Evolutionary conservation across 2,888 invertebrate genomes (phyloP), one percentile per base, ranked within the genome.

Genomic region (Salpingus planirostris): DNA sequence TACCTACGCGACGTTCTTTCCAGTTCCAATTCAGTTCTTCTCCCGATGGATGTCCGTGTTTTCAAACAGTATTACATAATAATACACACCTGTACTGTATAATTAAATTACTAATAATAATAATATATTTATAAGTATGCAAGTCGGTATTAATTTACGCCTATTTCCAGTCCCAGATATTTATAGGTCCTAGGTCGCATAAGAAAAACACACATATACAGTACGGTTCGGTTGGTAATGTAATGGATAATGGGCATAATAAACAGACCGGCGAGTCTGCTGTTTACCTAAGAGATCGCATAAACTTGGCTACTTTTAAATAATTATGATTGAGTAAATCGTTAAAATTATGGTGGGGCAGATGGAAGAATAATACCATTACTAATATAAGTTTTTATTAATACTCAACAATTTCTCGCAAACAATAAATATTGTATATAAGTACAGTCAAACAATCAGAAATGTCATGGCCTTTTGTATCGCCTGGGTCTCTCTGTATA

Each of bases 31-130:
- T 13, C 21, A 29, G 12, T 36, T 31, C 26, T 23, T 23, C n/a
- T n/a, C n/a, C n/a, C n/a, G n/a, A 29, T 22, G 29, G 12, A 22
- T 34, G 26, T 34, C 28, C 21, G 29, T 33, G 29, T 23, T 25
- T 24, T n/a, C n/a, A 26, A 34, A 38, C 33, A 37, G 30, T 33
- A 38, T 33, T 36, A 36, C 10, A n/a, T 28, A 35, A 18, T 30
- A 27, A 29, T 37, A n/a, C n/a, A n/a, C n/a, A n/a, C n/a, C n/a
- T n/a, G n/a, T n/a, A n/a, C n/a, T n/a, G n/a, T n/a, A 35, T 39
- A 39, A 35, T 35, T 39, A 27, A 35, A 32, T 35, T 39, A 35
- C 33, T 38, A 38, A 38, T 26, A 36, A 24, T 39, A 38, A 38
- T 27, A 37, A 24, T 35, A 39, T 39, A 39, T 39, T 39, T 38